Conservation (phyloP, 2,797 vertebrate species). For the Channallabes apus region DNA sequence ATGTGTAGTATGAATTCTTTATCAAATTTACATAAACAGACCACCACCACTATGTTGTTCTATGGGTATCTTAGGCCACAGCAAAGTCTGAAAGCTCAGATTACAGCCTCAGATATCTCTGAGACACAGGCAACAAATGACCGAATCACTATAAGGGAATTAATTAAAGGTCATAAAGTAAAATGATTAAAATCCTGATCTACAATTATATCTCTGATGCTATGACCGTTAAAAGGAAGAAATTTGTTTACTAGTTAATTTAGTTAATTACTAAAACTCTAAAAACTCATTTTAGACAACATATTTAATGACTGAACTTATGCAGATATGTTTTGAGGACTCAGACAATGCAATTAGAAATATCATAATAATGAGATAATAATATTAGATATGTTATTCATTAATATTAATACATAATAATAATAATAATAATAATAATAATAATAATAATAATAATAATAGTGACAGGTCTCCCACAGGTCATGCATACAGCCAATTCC, state of each 20-base stretch:
- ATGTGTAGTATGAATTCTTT: background rate
- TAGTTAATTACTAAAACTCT: background rate
- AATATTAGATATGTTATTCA: background rate
- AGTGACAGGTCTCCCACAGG: slow-evolving; percentile 36
- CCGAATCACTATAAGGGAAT: background rate
- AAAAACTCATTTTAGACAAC: background rate
- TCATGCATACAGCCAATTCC: slow-evolving; percentile 58
- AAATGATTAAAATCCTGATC: background rate
- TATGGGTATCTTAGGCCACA: background rate
- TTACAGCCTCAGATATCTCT: background rate
- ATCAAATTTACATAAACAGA: background rate
- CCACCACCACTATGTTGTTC: background rate
- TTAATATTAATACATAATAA: background rate
- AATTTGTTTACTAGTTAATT: background rate
- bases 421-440: background rate
- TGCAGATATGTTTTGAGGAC: background rate
- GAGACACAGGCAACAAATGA: background rate
- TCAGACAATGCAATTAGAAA: background rate
- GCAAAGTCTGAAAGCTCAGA: background rate
- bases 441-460: background rate
- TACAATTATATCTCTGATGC: background rate
- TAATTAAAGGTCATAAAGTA: background rate
- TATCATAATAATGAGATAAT: background rate
- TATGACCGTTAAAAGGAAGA: background rate
- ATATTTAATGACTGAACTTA: background rate